Evolutionary conservation across 2,888 invertebrate genomes (phyloP).

Genomic region (Standfussiana lucernea): DNA sequence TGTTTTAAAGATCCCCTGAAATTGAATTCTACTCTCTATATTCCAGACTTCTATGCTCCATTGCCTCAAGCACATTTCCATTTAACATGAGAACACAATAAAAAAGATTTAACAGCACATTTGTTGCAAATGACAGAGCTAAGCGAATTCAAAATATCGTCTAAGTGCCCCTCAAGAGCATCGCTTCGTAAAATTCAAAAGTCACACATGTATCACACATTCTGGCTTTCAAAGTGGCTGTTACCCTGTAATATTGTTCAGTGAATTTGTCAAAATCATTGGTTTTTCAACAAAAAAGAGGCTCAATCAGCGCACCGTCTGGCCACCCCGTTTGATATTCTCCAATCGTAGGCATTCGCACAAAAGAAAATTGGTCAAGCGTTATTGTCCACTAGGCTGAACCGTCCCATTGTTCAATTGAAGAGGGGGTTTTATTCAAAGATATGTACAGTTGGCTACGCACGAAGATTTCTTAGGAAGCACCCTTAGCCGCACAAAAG

Average conservation of each 20-base stretch:
- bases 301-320: slow-evolving; percentile 84
- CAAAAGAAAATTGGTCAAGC: slow-evolving; percentile 90
- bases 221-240: slow-evolving; percentile 55
- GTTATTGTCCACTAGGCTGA: slow-evolving; percentile 88
- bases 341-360: slow-evolving; percentile 86
- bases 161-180: slow-evolving; percentile 17
- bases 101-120: slow-evolving; percentile 29
- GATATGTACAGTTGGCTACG: slow-evolving; percentile 84
- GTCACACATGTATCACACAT: slow-evolving; percentile 53
- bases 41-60: background rate
- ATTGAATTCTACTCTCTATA: background rate
- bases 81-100: slow-evolving; percentile 27
- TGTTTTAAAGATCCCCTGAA: background rate
- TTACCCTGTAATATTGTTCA: slow-evolving; percentile 74
- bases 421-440: slow-evolving; percentile 84
- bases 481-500: slow-evolving; percentile 78
- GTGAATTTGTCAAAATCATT: slow-evolving; percentile 85
- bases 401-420: slow-evolving; percentile 86
- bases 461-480: slow-evolving; percentile 77
- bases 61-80: background rate
- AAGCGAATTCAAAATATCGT: slow-evolving; percentile 44
- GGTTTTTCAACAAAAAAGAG: slow-evolving; percentile 82
- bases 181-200: slow-evolving; percentile 47
- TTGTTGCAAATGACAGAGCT: slow-evolving; percentile 32
- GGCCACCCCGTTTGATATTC: slow-evolving; percentile 86